These are phyloP conservation scores for Diglossa brunneiventris DNA, from an alignment of 2,113 vertebrate species.

Conservation along the genomic window DNA sequence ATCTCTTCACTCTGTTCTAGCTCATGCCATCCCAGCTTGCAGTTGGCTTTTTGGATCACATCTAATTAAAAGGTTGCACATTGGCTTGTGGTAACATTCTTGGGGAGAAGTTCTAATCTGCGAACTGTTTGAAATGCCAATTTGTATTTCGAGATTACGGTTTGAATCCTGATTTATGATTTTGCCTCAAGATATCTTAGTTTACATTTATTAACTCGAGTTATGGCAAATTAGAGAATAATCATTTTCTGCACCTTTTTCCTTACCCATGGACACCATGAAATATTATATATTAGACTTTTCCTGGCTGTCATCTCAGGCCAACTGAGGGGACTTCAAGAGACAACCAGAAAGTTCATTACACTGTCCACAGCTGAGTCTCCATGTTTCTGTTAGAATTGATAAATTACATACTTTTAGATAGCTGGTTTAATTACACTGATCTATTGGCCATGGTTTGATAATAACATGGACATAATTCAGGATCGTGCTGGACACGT, in stretches of 20 bases:
- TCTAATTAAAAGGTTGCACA: slow-evolving; percentile 48
- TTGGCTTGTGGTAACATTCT: neutral
- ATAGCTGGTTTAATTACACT: slow-evolving; percentile 64
- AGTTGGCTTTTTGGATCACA: neutral
- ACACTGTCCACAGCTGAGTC: slow-evolving; percentile 6
- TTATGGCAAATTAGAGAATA: slow-evolving; percentile 31
- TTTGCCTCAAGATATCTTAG: slow-evolving; percentile 51
- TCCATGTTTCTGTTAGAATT: neutral
- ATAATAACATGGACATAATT: slow-evolving; percentile 44
- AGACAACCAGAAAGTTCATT: neutral
- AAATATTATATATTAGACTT: neutral
- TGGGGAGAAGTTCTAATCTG: slow-evolving; percentile 52
- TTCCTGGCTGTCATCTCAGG: neutral
- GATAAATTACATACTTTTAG: slow-evolving; percentile 36
- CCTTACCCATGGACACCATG: neutral
- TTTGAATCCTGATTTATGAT: slow-evolving; percentile 43
- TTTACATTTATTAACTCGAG: slow-evolving; percentile 53
- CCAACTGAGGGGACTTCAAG: neutral
- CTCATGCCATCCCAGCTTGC: neutral
- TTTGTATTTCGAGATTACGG: slow-evolving; percentile 51
- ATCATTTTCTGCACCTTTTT: slow-evolving; percentile 29
- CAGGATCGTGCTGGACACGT: neutral
- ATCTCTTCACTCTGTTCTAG: neutral
- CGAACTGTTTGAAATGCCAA: slow-evolving; percentile 39
- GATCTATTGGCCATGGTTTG: slow-evolving; percentile 59